Evolutionary conservation across 2,113 vertebrate genomes (phyloP), one percentile per base, ranked within the genome.

Genomic region (Ascaphus truei): DNA sequence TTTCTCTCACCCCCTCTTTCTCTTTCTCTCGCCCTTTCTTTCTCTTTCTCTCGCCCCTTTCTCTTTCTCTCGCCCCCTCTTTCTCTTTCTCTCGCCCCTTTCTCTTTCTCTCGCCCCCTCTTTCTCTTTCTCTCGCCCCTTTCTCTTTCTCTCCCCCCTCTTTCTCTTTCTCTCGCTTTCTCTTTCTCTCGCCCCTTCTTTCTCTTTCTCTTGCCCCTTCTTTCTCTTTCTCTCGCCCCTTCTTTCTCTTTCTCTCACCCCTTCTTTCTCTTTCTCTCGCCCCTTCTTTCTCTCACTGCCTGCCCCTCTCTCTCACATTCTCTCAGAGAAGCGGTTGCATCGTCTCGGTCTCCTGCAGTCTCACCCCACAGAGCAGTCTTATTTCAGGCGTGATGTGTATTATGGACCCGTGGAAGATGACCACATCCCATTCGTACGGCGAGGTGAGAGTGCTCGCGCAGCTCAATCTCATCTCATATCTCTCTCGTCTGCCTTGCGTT

Each of bases 341-440:
- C 80, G 71, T 0, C 80, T 93, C 73, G 92, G 91, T 11, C 81
- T 93, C 20, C 72, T 97, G 66, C 79, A 76, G 0, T 77, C 87
- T 30, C 86, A 92, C 34, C 81, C 86, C 9, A 78, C 72, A n/a
- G 93, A 92, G 69, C 85, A 88, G 72, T 85, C 80, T 4, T 94
- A 96, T 76, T 97, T 97, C 75, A 90, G 86, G 62, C 89, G 89
- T 0, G 85, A 92, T 11, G 78, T 92, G 2, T 87, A 91, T 47
- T 83, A 89, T 0, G 88, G 93, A 5, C 84, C 88, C 0, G 93
- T 96, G 2, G 92, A 95, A 68, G 95, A 96, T 0, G 95, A 96
- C 69, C 95, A 97, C 51, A 51, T 94, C 34, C 95, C 95, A 11
- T 97, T 97, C 80, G 88, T 97, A 20, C 86, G 84, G 45, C 80